Conservation (phyloP, 35 echinoderm and acorn worm genomes). For the Nesometra sesokonis region DNA sequence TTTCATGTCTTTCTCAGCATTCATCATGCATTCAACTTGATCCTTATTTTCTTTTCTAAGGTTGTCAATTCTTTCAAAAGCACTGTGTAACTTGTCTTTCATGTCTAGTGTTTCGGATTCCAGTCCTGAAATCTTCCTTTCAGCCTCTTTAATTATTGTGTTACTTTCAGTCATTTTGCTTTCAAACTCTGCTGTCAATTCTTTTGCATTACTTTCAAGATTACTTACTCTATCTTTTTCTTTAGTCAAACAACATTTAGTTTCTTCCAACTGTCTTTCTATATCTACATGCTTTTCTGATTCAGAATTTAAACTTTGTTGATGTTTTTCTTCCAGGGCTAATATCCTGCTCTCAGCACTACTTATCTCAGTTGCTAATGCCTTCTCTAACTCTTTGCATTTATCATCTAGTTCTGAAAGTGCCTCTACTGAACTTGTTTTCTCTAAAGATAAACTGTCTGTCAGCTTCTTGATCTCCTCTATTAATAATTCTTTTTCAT, state of each 20-base stretch:
- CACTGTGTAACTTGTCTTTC: background rate
- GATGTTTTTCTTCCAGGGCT: background rate
- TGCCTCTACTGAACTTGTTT: background rate
- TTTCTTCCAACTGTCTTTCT: constrained; percentile 1
- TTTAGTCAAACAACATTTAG: background rate
- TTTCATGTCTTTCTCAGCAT: background rate
- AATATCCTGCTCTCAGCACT: background rate
- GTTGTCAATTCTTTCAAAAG: background rate
- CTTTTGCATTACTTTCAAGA: background rate
- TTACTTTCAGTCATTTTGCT: background rate
- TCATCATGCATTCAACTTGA: background rate
- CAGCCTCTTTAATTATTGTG: background rate
- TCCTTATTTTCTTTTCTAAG: background rate
- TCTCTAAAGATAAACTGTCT: background rate
- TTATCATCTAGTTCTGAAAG: background rate
- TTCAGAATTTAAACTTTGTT: background rate
- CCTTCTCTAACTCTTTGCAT: background rate
- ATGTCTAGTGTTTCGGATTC: background rate
- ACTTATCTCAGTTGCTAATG: constrained; percentile 7
- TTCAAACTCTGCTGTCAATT: constrained; percentile 9
- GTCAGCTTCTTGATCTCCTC: background rate
- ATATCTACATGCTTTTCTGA: background rate
- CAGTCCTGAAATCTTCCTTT: background rate
- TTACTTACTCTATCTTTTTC: background rate
- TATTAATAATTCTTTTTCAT: background rate